Conservation (phyloP, 2,797 vertebrate genomes). For the Lophura swinhoii region DNA sequence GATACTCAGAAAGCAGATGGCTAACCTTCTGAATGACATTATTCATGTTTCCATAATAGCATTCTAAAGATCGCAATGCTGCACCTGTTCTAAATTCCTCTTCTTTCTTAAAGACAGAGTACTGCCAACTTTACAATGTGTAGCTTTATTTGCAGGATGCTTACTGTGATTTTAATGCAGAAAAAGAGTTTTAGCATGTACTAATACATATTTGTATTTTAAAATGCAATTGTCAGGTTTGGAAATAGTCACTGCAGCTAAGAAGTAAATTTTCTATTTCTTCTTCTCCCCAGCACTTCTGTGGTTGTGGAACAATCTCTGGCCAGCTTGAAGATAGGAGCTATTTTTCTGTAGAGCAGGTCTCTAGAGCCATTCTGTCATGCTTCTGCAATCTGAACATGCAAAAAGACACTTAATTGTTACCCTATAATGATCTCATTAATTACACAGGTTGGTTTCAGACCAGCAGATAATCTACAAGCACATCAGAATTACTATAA, state of each 20-base stretch:
- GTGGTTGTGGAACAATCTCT: not conserved
- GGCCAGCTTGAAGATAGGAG: not conserved
- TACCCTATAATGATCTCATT: not conserved
- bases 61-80: slow-evolving; percentile 52
- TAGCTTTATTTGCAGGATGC: not conserved
- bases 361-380: not conserved
- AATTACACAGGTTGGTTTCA: slow-evolving; percentile 19
- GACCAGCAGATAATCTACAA: not conserved
- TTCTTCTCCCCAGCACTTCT: not conserved
- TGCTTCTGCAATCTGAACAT: not conserved
- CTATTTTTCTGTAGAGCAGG: not conserved
- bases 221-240: not conserved
- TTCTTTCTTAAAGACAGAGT: not conserved
- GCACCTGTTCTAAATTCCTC: slow-evolving; percentile 46
- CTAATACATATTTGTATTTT: not conserved
- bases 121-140: not conserved
- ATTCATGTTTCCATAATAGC: slow-evolving; percentile 64
- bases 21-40: slow-evolving; percentile 62
- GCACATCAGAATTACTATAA: not conserved
- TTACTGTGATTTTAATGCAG: not conserved
- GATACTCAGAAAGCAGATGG: slow-evolving; percentile 72
- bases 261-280: not conserved
- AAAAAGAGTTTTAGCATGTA: not conserved
- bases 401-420: not conserved
- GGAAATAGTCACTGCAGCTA: not conserved